phyloP scores from a whole-genome alignment of 2,113 vertebrate genomes.

The Lasiurus borealis region DNA sequence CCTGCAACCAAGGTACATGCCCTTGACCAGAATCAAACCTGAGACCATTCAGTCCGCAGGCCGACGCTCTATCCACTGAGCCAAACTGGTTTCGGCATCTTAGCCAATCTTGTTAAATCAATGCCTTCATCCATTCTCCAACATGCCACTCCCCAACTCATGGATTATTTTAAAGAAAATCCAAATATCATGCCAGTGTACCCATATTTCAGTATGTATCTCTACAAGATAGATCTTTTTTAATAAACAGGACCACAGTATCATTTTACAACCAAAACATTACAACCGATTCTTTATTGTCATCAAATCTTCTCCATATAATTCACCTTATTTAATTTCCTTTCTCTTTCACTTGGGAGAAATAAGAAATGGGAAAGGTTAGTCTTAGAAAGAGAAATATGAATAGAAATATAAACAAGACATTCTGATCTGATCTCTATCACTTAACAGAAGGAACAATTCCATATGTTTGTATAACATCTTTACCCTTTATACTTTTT shows the following conservation, averaged over 20 bases:
- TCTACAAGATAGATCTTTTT: neutral
- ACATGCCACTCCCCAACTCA: neutral
- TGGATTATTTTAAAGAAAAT: constrained; percentile 32
- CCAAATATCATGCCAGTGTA: neutral
- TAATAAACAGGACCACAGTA: neutral
- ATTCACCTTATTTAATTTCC: neutral
- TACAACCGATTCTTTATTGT: neutral
- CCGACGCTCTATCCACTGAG: no score
- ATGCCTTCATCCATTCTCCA: neutral
- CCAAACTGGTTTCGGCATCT: no score
- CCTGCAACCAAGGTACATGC: no score
- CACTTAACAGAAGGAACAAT: neutral
- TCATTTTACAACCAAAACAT: neutral
- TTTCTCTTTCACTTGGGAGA: constrained; percentile 7
- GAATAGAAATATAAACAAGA: neutral
- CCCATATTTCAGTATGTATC: no score
- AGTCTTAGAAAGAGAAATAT: neutral
- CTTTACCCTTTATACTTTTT: neutral
- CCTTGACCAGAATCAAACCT: no score
- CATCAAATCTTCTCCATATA: constrained; percentile 1
- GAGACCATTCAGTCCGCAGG: no score
- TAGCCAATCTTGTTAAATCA: neutral
- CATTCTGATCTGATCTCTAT: neutral
- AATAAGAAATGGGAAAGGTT: neutral
- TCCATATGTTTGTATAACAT: neutral